These are phyloP conservation scores for Eonycteris spelaea DNA, from an alignment of 2,113 vertebrate species.

Conservation along the genomic window DNA sequence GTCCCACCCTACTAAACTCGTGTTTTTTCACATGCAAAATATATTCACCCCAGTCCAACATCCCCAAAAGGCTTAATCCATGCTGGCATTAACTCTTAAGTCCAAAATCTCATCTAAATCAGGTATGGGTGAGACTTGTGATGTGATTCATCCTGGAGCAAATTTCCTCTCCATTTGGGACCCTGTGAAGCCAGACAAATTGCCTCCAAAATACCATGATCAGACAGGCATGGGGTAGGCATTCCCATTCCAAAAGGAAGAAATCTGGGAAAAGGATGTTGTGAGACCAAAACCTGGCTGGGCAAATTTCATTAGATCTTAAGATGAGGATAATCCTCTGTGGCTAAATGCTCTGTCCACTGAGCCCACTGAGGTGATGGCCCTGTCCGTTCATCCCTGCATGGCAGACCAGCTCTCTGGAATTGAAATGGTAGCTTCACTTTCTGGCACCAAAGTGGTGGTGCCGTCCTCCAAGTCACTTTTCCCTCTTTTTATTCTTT, in stretches of 20 bases:
- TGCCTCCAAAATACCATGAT: too few species aligned
- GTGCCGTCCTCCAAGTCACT: not conserved
- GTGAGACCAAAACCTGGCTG: too few species aligned
- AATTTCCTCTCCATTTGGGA: not conserved
- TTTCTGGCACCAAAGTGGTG: not conserved
- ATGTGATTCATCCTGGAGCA: not conserved
- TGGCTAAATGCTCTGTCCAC: not conserved
- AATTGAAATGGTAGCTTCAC: not conserved
- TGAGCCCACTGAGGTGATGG: not conserved
- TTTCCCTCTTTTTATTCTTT: too few species aligned
- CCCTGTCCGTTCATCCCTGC: not conserved
- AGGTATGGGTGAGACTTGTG: not conserved
- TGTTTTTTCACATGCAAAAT: not conserved
- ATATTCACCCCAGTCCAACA: not conserved
- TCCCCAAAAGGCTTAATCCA: not conserved
- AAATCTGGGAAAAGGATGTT: too few species aligned
- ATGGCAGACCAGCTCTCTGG: not conserved
- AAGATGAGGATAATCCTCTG: too few species aligned
- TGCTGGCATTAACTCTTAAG: not conserved
- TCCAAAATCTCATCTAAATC: not conserved
- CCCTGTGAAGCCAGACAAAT: not conserved
- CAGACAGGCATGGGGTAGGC: too few species aligned
- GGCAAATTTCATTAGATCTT: too few species aligned
- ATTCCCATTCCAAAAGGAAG: too few species aligned
- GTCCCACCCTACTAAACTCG: too few species aligned